Evolutionary conservation across 2,888 invertebrate species (phyloP).

Genomic region (Ditula angustiorana): DNA sequence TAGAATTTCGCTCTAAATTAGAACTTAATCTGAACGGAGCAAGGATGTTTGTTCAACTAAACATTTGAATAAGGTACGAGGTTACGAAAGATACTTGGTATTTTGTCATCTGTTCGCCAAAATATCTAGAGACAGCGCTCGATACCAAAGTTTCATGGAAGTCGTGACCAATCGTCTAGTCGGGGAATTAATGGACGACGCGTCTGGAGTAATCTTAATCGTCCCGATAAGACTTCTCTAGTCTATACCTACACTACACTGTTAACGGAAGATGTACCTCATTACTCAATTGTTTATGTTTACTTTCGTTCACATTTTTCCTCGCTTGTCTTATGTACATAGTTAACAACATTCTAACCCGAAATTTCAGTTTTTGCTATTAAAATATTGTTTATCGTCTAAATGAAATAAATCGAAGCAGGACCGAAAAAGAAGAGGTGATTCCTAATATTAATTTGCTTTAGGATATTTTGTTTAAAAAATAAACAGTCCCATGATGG

Average conservation of each 20-base stretch:
- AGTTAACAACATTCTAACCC: too few species aligned
- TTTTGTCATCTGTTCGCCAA: not conserved
- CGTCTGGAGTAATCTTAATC: slow-evolving; percentile 17
- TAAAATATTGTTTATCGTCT: too few species aligned
- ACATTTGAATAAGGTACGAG: not conserved
- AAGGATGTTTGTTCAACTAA: not conserved
- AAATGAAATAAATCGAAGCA: too few species aligned
- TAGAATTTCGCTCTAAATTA: not conserved
- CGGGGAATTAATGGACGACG: slow-evolving; percentile 20
- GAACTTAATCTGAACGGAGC: not conserved
- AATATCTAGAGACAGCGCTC: not conserved
- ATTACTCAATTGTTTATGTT: not conserved
- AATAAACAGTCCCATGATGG: too few species aligned
- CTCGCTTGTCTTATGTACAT: too few species aligned
- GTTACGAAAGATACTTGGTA: not conserved
- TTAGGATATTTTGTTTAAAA: too few species aligned
- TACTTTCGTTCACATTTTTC: not conserved
- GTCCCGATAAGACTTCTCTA: not conserved
- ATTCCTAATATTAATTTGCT: too few species aligned
- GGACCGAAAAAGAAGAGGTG: too few species aligned
- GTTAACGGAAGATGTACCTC: not conserved
- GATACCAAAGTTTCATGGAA: slow-evolving; percentile 17
- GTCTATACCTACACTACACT: not conserved
- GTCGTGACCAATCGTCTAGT: slow-evolving; percentile 25
- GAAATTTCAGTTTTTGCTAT: too few species aligned